Percentiles rank a stretch among this genome's conserved stretches.
Conservation (phyloP, 1,140 invertebrate species). For the Leucophenga varia region DNA sequence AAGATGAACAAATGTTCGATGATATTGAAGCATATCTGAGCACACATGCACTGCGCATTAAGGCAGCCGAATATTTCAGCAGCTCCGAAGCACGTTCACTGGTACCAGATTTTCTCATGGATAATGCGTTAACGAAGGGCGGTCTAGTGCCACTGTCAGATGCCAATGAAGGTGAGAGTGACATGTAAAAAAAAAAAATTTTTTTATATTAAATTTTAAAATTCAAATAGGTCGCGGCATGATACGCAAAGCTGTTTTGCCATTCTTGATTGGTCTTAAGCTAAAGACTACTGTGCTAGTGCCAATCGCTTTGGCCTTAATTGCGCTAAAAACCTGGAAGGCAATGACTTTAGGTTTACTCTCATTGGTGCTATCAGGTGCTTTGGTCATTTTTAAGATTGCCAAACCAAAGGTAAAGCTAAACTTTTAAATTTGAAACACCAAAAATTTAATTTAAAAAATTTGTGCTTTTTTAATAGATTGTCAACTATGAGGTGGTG, state of each 20-base stretch:
- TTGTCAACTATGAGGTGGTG: slow-evolving; percentile 78
- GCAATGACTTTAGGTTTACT: slow-evolving; percentile 80
- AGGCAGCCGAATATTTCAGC: slow-evolving; percentile 64
- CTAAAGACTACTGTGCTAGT: slow-evolving; percentile 81
- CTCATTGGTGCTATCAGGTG: slow-evolving; percentile 76
- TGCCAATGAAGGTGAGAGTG: slow-evolving; percentile 63
- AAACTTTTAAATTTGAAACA: not conserved
- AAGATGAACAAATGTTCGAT: slow-evolving; percentile 60
- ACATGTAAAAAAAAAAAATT: not conserved
- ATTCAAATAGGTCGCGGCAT: slow-evolving; percentile 68
- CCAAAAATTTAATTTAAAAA: not conserved
- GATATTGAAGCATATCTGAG: slow-evolving; percentile 66
- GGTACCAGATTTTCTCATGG: slow-evolving; percentile 68
- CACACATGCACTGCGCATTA: slow-evolving; percentile 65
- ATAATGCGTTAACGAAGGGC: slow-evolving; percentile 64
- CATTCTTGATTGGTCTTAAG: slow-evolving; percentile 80
- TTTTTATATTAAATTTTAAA: slow-evolving; percentile 41
- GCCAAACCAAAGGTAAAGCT: slow-evolving; percentile 74
- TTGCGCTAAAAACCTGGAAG: slow-evolving; percentile 85
- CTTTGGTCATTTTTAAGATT: slow-evolving; percentile 81
- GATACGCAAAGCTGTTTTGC: slow-evolving; percentile 79
- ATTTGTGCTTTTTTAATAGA: slow-evolving; percentile 30
- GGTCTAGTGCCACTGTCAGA: slow-evolving; percentile 67
- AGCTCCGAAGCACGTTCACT: slow-evolving; percentile 60
- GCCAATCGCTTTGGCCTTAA: slow-evolving; percentile 75